These are phyloP conservation scores for Papilio demoleus DNA, from an alignment of 2,888 invertebrate species.

Conservation along the genomic window DNA sequence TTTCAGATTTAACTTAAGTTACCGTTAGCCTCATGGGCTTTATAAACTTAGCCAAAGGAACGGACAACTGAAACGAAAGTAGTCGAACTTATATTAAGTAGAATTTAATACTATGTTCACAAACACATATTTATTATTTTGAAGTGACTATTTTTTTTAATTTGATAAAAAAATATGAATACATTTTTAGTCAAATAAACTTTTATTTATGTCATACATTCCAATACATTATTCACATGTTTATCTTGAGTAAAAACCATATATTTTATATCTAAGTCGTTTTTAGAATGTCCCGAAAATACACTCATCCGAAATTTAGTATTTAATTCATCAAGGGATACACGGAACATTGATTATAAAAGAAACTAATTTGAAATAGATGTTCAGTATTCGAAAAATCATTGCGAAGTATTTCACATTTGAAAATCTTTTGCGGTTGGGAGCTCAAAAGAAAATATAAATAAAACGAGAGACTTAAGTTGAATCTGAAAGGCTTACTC, in stretches of 20 bases:
- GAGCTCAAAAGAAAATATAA: constrained; percentile 38
- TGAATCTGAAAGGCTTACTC: constrained; percentile 35
- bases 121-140: no score
- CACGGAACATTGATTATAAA: not conserved
- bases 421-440: constrained; percentile 30
- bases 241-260: no score
- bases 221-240: no score
- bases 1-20: constrained; percentile 28
- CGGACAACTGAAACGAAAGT: constrained; percentile 16
- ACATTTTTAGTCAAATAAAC: no score
- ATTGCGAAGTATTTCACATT: not conserved
- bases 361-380: not conserved
- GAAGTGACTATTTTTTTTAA: no score
- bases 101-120: not conserved
- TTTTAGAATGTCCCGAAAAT: no score
- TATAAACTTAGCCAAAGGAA: constrained; percentile 20
- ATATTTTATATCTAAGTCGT: no score
- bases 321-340: not conserved
- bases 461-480: constrained; percentile 37
- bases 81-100: not conserved
- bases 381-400: constrained; percentile 3
- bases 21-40: constrained; percentile 18
- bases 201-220: no score
- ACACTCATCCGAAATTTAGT: no score
- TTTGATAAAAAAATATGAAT: no score